Conservation (phyloP, 2,797 vertebrate genomes). For the Pelodytes ibericus region DNA sequence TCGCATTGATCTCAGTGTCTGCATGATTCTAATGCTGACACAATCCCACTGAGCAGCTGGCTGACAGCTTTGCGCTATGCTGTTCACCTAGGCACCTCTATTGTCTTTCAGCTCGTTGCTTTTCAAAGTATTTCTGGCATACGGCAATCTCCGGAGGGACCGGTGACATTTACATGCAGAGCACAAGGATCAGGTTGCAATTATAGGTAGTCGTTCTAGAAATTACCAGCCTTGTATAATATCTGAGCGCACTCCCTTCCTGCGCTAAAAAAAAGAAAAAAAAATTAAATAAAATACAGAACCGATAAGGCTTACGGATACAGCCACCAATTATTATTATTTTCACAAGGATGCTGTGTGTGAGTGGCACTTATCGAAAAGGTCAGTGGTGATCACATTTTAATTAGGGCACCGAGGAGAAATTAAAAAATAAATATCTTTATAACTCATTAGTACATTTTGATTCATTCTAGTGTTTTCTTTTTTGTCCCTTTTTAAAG, state of each 20-base stretch:
- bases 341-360: not conserved
- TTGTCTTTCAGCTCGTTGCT: slow-evolving; percentile 47
- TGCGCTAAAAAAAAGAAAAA: not conserved
- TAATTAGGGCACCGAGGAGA: slow-evolving; percentile 33
- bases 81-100: slow-evolving; percentile 34
- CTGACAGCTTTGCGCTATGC: slow-evolving; percentile 33
- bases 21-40: slow-evolving; percentile 32
- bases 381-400: slow-evolving; percentile 28
- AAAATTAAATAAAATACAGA: not conserved
- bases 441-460: slow-evolving; percentile 24
- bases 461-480: not conserved
- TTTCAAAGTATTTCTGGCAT: slow-evolving; percentile 41
- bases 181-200: slow-evolving; percentile 39
- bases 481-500: slow-evolving; percentile 21
- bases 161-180: slow-evolving; percentile 40
- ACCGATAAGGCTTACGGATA: not conserved
- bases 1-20: slow-evolving; percentile 16
- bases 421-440: slow-evolving; percentile 11
- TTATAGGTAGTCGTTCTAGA: slow-evolving; percentile 33
- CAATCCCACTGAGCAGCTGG: slow-evolving; percentile 15
- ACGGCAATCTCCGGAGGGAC: slow-evolving; percentile 19
- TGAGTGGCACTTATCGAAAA: slow-evolving; percentile 18
- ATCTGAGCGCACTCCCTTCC: slow-evolving; percentile 23
- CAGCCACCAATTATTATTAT: no score
- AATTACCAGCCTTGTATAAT: slow-evolving; percentile 34